Percentiles rank a stretch among this genome's conserved stretches.
Conservation (phyloP, 1,140 invertebrate species). For the Bilobella aurantiaca region DNA sequence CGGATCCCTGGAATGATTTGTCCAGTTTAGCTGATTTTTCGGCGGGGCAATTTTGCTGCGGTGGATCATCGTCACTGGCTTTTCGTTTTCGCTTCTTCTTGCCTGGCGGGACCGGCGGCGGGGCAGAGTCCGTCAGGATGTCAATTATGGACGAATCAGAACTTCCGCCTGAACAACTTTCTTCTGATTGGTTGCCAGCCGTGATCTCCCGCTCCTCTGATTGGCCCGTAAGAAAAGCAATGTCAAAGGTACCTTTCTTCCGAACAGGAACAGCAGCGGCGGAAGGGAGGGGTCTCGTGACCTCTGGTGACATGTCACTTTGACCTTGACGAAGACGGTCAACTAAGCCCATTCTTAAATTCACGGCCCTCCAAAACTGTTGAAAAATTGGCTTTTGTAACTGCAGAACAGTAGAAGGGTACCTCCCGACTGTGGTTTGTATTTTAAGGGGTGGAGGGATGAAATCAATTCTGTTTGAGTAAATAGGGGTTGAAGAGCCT, state of each 20-base stretch:
- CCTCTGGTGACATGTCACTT: neutral
- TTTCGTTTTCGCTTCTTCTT: neutral
- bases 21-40: neutral
- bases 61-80: neutral
- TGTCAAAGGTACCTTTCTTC: constrained; percentile 34
- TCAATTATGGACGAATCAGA: constrained; percentile 3
- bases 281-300: neutral
- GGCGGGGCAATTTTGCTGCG: neutral
- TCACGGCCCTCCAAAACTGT: neutral
- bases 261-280: neutral
- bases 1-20: neutral
- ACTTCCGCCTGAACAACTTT: neutral
- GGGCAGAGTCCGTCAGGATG: neutral
- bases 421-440: no score
- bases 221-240: constrained; percentile 34
- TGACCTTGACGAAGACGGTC: neutral
- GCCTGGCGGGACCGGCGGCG: neutral
- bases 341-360: no score
- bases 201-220: constrained; percentile 9
- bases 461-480: no score
- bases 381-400: neutral
- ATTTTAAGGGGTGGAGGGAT: no score
- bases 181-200: neutral
- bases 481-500: no score
- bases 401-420: no score